Conservation (phyloP, 2,797 vertebrate species). For the Pangasius djambal region DNA sequence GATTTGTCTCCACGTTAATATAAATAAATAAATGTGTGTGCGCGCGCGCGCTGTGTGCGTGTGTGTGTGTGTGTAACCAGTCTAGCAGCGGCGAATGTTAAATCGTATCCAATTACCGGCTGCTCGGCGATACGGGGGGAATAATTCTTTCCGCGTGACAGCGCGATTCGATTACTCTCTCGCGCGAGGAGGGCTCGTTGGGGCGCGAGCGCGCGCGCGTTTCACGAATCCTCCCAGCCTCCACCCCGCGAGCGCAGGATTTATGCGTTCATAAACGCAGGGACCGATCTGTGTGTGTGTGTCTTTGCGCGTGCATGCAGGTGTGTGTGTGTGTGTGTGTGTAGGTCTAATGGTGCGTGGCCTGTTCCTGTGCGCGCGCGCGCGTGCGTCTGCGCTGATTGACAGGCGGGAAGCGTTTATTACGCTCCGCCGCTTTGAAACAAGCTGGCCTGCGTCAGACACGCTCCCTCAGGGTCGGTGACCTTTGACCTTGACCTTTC, state of each 20-base stretch:
- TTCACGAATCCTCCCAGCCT: slow-evolving; percentile 37
- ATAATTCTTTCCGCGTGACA: slow-evolving; percentile 70
- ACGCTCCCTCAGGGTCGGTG: slow-evolving; percentile 31
- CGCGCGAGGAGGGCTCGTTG: slow-evolving; percentile 55
- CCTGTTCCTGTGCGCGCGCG: neutral
- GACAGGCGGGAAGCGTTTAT: slow-evolving; percentile 51
- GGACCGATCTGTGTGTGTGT: neutral
- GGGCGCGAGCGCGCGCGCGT: slow-evolving; percentile 19
- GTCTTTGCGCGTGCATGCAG: neutral
- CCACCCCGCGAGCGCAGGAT: slow-evolving; percentile 25
- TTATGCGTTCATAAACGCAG: slow-evolving; percentile 52
- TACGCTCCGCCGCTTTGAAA: slow-evolving; percentile 40
- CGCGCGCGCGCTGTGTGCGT: slow-evolving; percentile 32
- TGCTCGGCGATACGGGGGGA: slow-evolving; percentile 63
- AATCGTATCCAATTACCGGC: slow-evolving; percentile 67
- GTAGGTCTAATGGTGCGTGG: slow-evolving; percentile 23
- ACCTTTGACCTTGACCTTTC: slow-evolving; percentile 45
- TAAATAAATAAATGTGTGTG: slow-evolving; percentile 40
- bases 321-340: slow-evolving; percentile 34
- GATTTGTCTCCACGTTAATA: slow-evolving; percentile 28
- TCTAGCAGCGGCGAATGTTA: slow-evolving; percentile 62
- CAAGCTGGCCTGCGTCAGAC: slow-evolving; percentile 38
- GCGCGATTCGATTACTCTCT: slow-evolving; percentile 66
- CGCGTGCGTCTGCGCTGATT: slow-evolving; percentile 39
- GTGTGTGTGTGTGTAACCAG: slow-evolving; percentile 48